Evolutionary conservation across 2,888 invertebrate species (phyloP).

Genomic region (Melolontha melolontha): DNA sequence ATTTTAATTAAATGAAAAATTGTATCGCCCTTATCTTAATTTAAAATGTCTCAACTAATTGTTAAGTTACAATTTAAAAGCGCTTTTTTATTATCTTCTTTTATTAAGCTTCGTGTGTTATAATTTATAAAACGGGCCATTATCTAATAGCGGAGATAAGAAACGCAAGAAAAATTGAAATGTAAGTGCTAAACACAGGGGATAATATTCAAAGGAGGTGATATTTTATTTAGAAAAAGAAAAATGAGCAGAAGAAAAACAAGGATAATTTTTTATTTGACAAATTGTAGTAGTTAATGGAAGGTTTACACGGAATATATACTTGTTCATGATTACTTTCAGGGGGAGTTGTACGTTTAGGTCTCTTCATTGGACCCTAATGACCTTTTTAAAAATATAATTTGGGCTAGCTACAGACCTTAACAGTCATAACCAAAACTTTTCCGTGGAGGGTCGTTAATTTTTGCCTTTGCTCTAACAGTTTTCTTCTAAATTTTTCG

Average conservation of each 20-base stretch:
- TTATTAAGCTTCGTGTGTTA: background rate
- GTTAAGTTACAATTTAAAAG: too few species aligned
- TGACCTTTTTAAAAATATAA: constrained; percentile 44
- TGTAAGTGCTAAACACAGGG: constrained; percentile 10
- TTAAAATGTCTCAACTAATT: too few species aligned
- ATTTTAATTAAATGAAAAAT: too few species aligned
- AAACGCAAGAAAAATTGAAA: constrained; percentile 12
- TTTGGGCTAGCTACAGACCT: constrained; percentile 38
- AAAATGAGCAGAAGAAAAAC: constrained; percentile 20
- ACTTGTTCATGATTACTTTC: constrained; percentile 38
- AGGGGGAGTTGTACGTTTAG: constrained; percentile 39
- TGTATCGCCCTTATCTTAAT: too few species aligned
- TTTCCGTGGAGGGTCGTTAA: constrained; percentile 41
- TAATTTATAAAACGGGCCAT: constrained; percentile 10
- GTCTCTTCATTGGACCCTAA: constrained; percentile 37
- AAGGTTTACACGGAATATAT: constrained; percentile 23
- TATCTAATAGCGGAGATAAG: constrained; percentile 9
- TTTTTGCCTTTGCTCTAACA: constrained; percentile 30
- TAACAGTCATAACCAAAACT: constrained; percentile 42
- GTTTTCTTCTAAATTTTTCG: constrained; percentile 18
- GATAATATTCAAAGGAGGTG: constrained; percentile 5
- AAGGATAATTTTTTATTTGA: constrained; percentile 37
- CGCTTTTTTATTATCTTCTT: too few species aligned
- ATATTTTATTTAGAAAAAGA: constrained; percentile 33
- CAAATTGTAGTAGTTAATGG: constrained; percentile 25